phyloP scores from a whole-genome alignment of 1,140 invertebrate genomes.

The Rhagoletis zephyria region DNA sequence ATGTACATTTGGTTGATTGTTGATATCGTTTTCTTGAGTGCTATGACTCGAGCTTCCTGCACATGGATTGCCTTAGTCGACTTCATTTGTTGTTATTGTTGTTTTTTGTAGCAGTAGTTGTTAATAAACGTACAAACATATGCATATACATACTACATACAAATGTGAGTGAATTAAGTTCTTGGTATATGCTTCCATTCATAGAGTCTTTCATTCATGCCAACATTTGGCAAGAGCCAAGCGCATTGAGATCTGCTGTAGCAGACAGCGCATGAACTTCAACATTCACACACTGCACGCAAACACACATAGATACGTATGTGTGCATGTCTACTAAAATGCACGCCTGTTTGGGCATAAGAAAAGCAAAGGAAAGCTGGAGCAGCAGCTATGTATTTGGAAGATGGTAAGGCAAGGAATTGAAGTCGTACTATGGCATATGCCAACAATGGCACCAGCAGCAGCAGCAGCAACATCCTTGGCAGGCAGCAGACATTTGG shows the following conservation, averaged over 20 bases:
- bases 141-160: not conserved
- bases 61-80: not conserved
- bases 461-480: not conserved
- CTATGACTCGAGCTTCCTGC: not conserved
- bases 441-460: conserved; percentile 1
- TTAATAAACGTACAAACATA: not conserved
- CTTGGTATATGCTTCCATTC: not conserved
- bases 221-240: conserved; percentile 42
- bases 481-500: conserved; percentile 33
- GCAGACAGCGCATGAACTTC: conserved; percentile 16
- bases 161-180: not conserved
- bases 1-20: not conserved
- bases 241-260: not conserved
- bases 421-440: not conserved
- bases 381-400: not conserved
- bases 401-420: conserved; percentile 30
- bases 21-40: conserved; percentile 32
- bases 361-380: conserved; percentile 26
- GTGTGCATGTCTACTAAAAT: not conserved
- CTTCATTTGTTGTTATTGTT: not conserved
- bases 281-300: not conserved
- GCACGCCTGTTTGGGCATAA: not conserved
- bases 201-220: conserved; percentile 35
- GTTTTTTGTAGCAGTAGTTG: not conserved
- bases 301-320: not conserved